Percentiles rank a stretch among this genome's conserved stretches.
Evolutionary conservation across 2,888 invertebrate species (phyloP).

Genomic region (Leucozona laternaria): DNA sequence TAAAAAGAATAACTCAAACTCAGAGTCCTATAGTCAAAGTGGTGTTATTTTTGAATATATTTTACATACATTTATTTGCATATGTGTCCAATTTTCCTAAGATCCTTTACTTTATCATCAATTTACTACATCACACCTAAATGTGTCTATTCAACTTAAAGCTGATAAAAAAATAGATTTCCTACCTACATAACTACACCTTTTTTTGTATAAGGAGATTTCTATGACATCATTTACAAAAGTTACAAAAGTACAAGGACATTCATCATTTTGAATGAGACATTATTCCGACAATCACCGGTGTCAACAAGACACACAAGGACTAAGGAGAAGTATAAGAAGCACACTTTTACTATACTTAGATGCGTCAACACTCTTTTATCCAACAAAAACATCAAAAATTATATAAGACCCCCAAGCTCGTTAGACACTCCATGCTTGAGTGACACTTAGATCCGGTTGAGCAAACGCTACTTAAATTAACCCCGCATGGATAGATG

Average conservation of each 20-base stretch:
- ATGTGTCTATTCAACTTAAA: not conserved
- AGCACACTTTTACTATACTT: conserved; percentile 7
- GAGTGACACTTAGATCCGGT: conserved; percentile 56
- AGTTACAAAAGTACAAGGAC: conserved; percentile 29
- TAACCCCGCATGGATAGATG: conserved; percentile 19
- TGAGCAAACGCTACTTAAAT: conserved; percentile 30
- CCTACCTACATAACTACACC: not conserved
- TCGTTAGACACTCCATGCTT: conserved; percentile 50
- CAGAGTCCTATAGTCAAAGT: too few relatives aligned
- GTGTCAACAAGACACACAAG: conserved; percentile 17
- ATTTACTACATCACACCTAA: not conserved
- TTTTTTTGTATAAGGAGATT: not conserved
- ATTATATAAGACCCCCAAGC: conserved; percentile 1
- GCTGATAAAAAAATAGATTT: not conserved
- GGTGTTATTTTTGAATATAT: too few relatives aligned
- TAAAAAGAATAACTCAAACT: too few relatives aligned
- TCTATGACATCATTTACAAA: conserved; percentile 9
- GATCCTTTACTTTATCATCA: not conserved
- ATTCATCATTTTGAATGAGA: conserved; percentile 29
- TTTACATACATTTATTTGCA: too few relatives aligned
- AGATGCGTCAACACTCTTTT: conserved; percentile 18
- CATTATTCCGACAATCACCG: conserved; percentile 19
- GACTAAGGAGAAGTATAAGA: not conserved
- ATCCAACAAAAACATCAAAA: not conserved
- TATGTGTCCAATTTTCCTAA: too few relatives aligned